These are phyloP conservation scores for Morbakka virulenta DNA, from an alignment of 30 jellyfish, hydroid and myxozoan species.

Conservation along the genomic window DNA sequence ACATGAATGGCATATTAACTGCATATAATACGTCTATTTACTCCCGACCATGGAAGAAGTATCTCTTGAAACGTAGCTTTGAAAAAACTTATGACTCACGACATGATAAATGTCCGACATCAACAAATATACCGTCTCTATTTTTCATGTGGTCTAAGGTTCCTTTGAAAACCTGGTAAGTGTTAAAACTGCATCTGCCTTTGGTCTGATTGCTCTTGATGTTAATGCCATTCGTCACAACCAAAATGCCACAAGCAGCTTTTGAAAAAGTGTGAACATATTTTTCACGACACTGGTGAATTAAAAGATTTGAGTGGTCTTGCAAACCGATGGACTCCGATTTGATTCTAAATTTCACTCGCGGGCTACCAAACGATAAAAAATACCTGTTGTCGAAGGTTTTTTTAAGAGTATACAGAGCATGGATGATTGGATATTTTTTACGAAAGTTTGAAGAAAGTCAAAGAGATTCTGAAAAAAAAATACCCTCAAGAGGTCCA, in stretches of 20 bases:
- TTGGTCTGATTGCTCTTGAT: not conserved
- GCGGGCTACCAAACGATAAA: no score
- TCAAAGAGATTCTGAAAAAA: not conserved
- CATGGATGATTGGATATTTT: not conserved
- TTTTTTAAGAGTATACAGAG: not conserved
- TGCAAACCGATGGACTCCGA: not conserved
- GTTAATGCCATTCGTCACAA: not conserved
- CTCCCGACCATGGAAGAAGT: no score
- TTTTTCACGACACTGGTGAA: not conserved
- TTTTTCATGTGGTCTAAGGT: not conserved
- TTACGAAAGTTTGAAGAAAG: conserved; percentile 2
- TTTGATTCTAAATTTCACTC: no score
- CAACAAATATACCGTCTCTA: no score
- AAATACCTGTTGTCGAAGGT: no score
- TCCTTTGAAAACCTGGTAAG: not conserved
- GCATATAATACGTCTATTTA: no score
- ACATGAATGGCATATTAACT: no score
- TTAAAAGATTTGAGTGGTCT: not conserved
- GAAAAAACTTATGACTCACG: no score
- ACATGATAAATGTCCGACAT: no score
- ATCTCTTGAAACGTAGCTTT: no score
- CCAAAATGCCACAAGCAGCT: not conserved
- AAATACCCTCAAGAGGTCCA: no score
- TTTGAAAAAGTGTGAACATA: not conserved
- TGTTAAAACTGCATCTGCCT: not conserved